These are phyloP conservation scores for Hydrophis major DNA, from an alignment of 2,797 vertebrate genomes.

Conservation along the genomic window DNA sequence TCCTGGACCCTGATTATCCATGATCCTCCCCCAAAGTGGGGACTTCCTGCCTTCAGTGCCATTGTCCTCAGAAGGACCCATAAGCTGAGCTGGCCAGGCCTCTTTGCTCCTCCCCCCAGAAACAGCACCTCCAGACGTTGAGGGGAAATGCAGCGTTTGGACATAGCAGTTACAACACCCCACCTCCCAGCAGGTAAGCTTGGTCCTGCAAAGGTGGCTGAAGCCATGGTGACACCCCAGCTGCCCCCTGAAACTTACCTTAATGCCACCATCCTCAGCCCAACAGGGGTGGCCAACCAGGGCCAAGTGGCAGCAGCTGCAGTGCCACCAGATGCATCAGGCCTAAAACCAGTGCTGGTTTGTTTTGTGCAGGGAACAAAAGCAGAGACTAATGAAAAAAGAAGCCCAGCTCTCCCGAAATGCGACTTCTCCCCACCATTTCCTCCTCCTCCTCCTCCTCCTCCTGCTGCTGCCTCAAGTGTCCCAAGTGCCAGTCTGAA, in stretches of 20 bases:
- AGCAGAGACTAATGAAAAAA: too few species aligned
- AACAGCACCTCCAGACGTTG: not conserved
- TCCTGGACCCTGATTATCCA: not conserved
- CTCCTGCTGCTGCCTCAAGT: too few species aligned
- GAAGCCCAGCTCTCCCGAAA: too few species aligned
- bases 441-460: too few species aligned
- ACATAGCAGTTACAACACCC: not conserved
- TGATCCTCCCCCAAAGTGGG: not conserved
- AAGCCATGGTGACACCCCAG: not conserved
- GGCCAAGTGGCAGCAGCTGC: not conserved
- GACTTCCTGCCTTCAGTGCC: not conserved
- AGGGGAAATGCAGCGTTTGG: not conserved
- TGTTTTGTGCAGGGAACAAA: not conserved
- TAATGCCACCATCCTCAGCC: not conserved
- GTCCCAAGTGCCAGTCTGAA: not conserved
- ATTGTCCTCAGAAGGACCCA: not conserved
- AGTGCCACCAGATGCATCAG: not conserved
- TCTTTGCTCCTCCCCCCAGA: not conserved
- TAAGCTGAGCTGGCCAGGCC: not conserved
- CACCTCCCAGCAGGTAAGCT: not conserved
- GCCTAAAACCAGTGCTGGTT: accelerated
- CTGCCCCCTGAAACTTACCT: not conserved
- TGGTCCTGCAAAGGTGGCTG: not conserved
- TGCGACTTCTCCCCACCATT: too few species aligned
- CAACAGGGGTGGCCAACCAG: not conserved